Evolutionary conservation across 2,113 vertebrate genomes (phyloP), one percentile per base, ranked within the genome.

Genomic region (Acanthochromis polyacanthus): DNA sequence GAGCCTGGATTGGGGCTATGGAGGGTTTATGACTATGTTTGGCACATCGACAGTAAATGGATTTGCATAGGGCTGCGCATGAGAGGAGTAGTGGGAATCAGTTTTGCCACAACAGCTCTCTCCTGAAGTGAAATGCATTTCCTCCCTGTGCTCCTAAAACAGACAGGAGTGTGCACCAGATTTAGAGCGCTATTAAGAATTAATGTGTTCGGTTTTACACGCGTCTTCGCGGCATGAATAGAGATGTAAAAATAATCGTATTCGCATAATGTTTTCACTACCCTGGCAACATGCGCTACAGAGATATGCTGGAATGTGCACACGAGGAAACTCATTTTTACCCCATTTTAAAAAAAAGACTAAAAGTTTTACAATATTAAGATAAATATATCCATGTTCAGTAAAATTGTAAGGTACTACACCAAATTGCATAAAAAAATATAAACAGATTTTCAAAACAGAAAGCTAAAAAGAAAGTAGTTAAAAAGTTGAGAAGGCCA

Each of bases 21-120:
- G 63, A 75, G 83, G 73, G 68, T 83, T 85, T 84, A 59, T 46
- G 63, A 64, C 71, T 78, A 82, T 51, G 71, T 82, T 78, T 74
- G 56, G 56, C 68, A 62, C 46, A 50, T 76, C 19, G 12, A 75
- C 60, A 57, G 52, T 36, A 72, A 67, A 77, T 69, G 25, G 40
- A 84, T 86, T 77, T 81, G 83, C 74, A 78, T 71, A 51, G 43
- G 62, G 43, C 32, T 0, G 50, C 53, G 61, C 53, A 36, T 17
- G 22, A 80, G 71, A 62, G 69, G 32, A 46, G 67, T 16, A 57
- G 71, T 36, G 78, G 80, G 78, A 87, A 82, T 77, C 52, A 4
- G 57, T 20, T 70, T 51, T 40, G 23, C 28, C 52, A 52, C 64
- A 60, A 52, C 78, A 50, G 59, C 63, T 60, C 55, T 62, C 28